These are phyloP conservation scores for Clamator glandarius DNA, from an alignment of 2,797 vertebrate genomes.

Conservation along the genomic window DNA sequence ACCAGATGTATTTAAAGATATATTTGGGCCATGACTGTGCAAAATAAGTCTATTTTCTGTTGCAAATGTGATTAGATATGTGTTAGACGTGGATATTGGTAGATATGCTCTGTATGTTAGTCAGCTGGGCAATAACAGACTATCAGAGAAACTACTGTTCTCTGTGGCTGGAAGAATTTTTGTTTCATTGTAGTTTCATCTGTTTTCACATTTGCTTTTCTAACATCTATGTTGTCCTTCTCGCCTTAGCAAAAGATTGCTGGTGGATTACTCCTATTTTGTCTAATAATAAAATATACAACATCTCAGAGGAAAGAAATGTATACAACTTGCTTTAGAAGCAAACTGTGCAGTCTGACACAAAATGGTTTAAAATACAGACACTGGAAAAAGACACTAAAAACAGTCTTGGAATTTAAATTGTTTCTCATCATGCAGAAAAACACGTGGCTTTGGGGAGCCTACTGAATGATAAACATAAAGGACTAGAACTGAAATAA, in stretches of 20 bases:
- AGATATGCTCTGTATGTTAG: background rate
- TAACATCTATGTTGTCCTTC: background rate
- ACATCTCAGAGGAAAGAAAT: background rate
- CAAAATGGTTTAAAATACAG: background rate
- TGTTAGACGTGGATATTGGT: background rate
- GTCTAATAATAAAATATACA: background rate
- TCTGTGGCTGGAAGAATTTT: background rate
- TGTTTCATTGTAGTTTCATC: background rate
- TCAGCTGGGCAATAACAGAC: background rate
- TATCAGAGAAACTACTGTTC: background rate
- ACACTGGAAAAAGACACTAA: background rate
- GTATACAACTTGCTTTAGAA: background rate
- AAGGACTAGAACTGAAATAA: background rate
- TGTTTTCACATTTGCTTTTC: conserved; percentile 8
- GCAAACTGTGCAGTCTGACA: background rate
- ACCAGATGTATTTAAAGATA: background rate
- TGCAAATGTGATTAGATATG: background rate
- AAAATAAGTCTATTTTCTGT: conserved; percentile 18
- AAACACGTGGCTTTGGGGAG: background rate
- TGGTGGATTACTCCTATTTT: background rate
- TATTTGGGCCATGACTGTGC: background rate
- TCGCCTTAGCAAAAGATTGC: background rate
- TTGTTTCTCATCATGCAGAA: background rate
- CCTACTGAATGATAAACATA: background rate
- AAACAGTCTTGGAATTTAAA: background rate